These are phyloP conservation scores for Caenorhabditis zanzibari DNA, from an alignment of 2,888 invertebrate genomes.

Conservation along the genomic window DNA sequence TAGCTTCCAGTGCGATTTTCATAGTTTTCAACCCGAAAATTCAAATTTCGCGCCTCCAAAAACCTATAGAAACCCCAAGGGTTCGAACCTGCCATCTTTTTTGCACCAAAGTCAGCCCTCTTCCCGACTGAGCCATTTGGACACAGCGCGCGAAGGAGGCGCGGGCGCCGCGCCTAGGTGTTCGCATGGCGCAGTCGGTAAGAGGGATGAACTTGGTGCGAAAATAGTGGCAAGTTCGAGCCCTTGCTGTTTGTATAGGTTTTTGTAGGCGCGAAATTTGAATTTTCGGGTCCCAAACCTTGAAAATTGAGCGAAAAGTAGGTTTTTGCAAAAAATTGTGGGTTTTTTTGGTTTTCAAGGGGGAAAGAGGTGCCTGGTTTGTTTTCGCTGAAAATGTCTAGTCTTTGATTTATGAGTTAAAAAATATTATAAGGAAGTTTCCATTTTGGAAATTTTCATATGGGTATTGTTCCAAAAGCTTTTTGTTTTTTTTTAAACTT, in stretches of 20 bases:
- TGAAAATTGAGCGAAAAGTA: too few species aligned
- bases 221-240: not conserved
- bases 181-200: not conserved
- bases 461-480: too few species aligned
- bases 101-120: not conserved
- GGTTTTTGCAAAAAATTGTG: not conserved
- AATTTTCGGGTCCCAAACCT: not conserved
- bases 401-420: too few species aligned
- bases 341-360: too few species aligned
- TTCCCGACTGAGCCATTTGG: not conserved
- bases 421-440: too few species aligned
- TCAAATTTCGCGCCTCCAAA: too few species aligned
- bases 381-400: too few species aligned
- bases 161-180: not conserved
- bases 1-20: too few species aligned
- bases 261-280: not conserved
- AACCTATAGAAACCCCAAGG: not conserved
- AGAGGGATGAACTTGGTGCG: not conserved
- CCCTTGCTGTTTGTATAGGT: not conserved
- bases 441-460: too few species aligned
- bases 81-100: not conserved
- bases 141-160: not conserved
- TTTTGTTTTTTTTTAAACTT: too few species aligned
- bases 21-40: too few species aligned
- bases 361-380: too few species aligned